A percentile compares a stretch with the other conserved stretches of the same genome.
phyloP scores from a whole-genome alignment of 2,113 vertebrate species.

The Euleptes europaea region DNA sequence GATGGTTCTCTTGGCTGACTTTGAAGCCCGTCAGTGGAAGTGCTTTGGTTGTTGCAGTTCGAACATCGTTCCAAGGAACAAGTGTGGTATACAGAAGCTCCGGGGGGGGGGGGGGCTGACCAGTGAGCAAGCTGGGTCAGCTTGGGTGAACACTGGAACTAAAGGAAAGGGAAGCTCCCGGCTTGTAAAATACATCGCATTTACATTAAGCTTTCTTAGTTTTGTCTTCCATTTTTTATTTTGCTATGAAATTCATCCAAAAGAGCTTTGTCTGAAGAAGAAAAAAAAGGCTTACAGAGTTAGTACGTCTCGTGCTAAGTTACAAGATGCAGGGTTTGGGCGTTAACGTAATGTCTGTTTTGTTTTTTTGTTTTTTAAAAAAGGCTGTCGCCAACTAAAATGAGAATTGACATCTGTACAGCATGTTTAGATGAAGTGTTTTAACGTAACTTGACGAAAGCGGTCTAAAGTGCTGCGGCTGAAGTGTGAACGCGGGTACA shows the following conservation, averaged over 20 bases:
- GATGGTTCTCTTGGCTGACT: not conserved
- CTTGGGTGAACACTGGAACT: constrained; percentile 71
- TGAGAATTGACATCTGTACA: constrained; percentile 73
- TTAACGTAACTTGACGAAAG: constrained; percentile 65
- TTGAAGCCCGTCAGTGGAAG: not conserved
- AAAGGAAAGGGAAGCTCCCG: constrained; percentile 68
- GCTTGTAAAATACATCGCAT: constrained; percentile 75
- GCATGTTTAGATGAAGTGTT: constrained; percentile 69
- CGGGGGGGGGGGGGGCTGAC: not conserved
- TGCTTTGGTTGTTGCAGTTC: not conserved
- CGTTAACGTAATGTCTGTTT: constrained; percentile 71
- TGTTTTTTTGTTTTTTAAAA: constrained; percentile 41
- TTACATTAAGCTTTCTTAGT: constrained; percentile 67
- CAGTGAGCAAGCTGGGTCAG: constrained; percentile 46
- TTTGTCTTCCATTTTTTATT: constrained; percentile 63
- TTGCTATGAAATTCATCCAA: constrained; percentile 68
- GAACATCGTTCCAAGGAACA: constrained; percentile 34
- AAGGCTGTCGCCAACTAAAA: constrained; percentile 61
- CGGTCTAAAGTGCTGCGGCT: constrained; percentile 67
- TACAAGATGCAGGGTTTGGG: constrained; percentile 54
- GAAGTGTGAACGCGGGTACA: constrained; percentile 68
- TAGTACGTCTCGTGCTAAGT: constrained; percentile 56
- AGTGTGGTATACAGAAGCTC: not conserved
- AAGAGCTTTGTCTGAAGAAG: constrained; percentile 58
- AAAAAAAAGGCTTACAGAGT: constrained; percentile 58